A percentile compares a stretch with the other conserved stretches of the same genome.
These are phyloP conservation scores for Vulpes lagopus DNA, from an alignment of 2,113 vertebrate genomes.

Conservation along the genomic window DNA sequence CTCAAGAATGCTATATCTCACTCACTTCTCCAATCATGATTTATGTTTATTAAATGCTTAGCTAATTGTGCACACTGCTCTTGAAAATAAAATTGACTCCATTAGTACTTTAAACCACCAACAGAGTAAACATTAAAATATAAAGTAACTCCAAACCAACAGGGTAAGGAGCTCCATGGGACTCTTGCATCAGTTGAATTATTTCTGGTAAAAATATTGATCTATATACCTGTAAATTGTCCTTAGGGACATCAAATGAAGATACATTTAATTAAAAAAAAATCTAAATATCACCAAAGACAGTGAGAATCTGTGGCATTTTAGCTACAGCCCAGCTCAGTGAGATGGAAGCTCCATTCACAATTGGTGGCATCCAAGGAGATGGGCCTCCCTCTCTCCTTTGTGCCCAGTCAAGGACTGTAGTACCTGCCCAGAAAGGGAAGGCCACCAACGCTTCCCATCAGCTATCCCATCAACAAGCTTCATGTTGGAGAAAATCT, in stretches of 20 bases:
- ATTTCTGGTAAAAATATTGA: not conserved
- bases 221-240: not conserved
- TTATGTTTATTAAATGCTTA: not conserved
- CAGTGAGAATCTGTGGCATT: not conserved
- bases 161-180: not conserved
- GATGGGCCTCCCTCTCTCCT: not conserved
- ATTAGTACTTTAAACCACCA: not conserved
- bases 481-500: not conserved
- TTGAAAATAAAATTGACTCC: slow-evolving; percentile 2
- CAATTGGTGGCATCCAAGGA: not conserved
- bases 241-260: not conserved
- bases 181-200: not conserved
- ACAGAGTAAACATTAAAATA: not conserved
- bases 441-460: not conserved
- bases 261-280: not conserved
- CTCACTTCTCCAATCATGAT: not conserved
- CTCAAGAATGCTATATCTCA: not conserved
- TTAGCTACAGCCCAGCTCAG: not conserved
- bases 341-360: not conserved
- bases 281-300: not conserved
- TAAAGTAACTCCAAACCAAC: not conserved
- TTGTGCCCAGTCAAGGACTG: not conserved
- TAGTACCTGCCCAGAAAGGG: not conserved
- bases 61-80: not conserved
- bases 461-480: not conserved